Conservation (phyloP, 2,113 vertebrate genomes). For the Eonycteris spelaea region DNA sequence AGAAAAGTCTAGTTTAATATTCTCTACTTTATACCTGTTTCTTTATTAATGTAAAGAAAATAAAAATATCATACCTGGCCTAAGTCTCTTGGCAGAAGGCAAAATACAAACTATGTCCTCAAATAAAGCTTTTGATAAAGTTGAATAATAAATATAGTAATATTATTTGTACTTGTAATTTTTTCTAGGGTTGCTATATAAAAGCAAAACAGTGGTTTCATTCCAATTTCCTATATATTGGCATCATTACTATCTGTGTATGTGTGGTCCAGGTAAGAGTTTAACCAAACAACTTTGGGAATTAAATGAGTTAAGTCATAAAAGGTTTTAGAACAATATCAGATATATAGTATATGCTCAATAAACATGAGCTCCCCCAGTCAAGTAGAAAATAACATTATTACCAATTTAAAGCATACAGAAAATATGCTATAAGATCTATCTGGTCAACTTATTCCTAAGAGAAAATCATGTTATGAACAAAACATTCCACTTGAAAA, state of each 20-base stretch:
- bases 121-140: slow-evolving; percentile 19
- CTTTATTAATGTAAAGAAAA: not conserved
- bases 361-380: not conserved
- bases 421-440: not conserved
- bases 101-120: not conserved
- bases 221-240: slow-evolving; percentile 77
- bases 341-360: not conserved
- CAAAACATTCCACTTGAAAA: not conserved
- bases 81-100: not conserved
- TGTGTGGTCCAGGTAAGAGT: slow-evolving; percentile 77
- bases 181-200: slow-evolving; percentile 69
- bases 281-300: not conserved
- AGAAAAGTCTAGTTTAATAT: slow-evolving; percentile 13
- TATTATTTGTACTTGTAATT: slow-evolving; percentile 35
- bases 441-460: not conserved
- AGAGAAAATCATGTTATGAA: not conserved
- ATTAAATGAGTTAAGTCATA: not conserved
- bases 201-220: slow-evolving; percentile 70
- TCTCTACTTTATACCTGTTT: not conserved
- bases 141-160: not conserved
- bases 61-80: not conserved
- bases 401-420: not conserved
- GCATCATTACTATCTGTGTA: slow-evolving; percentile 75
- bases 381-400: slow-evolving; percentile 11
- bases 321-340: not conserved